A percentile compares a stretch with the other conserved stretches of the same genome.
Evolutionary conservation across 2,113 vertebrate genomes (phyloP).

Genomic region (Leucopsar rothschildi): DNA sequence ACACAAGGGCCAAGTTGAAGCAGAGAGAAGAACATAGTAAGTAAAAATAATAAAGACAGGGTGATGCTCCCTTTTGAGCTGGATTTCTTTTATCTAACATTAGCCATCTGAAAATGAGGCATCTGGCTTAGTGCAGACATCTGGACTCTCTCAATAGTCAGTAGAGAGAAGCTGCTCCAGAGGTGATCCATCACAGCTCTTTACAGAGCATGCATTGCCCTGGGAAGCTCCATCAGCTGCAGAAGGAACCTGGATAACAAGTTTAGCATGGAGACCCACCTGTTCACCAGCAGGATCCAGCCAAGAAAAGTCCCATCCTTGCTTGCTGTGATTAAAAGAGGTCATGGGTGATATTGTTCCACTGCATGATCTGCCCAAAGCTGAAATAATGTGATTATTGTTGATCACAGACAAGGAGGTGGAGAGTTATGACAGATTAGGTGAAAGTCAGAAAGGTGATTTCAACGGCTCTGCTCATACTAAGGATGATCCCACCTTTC

Average conservation of each 20-base stretch:
- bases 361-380: neutral
- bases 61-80: neutral
- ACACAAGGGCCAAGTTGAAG: neutral
- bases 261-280: neutral
- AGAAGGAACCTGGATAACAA: neutral
- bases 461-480: neutral
- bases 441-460: neutral
- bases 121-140: neutral
- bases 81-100: neutral
- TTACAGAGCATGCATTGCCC: neutral
- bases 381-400: neutral
- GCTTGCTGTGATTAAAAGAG: neutral
- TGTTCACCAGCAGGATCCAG: neutral
- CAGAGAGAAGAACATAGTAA: neutral
- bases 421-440: neutral
- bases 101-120: constrained; percentile 20
- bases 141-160: neutral
- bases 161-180: neutral
- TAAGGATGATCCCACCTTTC: neutral
- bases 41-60: constrained; percentile 13
- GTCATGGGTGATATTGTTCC: neutral
- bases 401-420: neutral
- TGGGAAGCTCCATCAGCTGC: neutral
- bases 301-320: neutral
- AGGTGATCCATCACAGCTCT: constrained; percentile 4